Conservation (phyloP, 2,113 vertebrate genomes). For the Pituophis catenifer region DNA sequence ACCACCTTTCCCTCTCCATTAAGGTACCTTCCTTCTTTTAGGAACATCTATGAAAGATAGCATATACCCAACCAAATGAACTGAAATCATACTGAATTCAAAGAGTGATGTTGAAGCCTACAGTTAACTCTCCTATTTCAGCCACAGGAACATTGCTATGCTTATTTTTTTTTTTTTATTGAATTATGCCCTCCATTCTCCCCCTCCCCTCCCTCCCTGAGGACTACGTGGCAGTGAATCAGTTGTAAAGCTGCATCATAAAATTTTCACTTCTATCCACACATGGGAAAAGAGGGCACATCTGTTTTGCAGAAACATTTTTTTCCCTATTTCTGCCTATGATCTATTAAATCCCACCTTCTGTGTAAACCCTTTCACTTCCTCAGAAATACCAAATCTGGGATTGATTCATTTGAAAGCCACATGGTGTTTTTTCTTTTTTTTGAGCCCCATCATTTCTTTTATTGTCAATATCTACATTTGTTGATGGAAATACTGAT, state of each 20-base stretch:
- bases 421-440: background rate
- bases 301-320: slow-evolving; percentile 13
- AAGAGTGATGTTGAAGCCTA: background rate
- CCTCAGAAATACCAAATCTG: slow-evolving; percentile 23
- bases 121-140: background rate
- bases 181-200: background rate
- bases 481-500: slow-evolving; percentile 42
- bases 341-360: slow-evolving; percentile 26
- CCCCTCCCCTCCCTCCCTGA: background rate
- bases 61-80: background rate
- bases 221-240: slow-evolving; percentile 14
- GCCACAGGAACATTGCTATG: background rate
- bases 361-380: slow-evolving; percentile 30
- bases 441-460: slow-evolving; percentile 19
- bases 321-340: slow-evolving; percentile 3
- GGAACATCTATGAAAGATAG: background rate
- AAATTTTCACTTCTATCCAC: slow-evolving; percentile 39
- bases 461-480: slow-evolving; percentile 20
- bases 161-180: background rate
- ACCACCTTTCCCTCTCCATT: background rate
- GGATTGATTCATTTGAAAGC: slow-evolving; percentile 9
- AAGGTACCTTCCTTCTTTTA: background rate
- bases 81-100: background rate
- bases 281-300: slow-evolving; percentile 1
- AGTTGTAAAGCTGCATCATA: slow-evolving; percentile 21